A percentile compares a stretch with the other conserved stretches of the same genome.
Evolutionary conservation across 2,888 invertebrate species (phyloP).

Genomic region (Agapostemon virescens): DNA sequence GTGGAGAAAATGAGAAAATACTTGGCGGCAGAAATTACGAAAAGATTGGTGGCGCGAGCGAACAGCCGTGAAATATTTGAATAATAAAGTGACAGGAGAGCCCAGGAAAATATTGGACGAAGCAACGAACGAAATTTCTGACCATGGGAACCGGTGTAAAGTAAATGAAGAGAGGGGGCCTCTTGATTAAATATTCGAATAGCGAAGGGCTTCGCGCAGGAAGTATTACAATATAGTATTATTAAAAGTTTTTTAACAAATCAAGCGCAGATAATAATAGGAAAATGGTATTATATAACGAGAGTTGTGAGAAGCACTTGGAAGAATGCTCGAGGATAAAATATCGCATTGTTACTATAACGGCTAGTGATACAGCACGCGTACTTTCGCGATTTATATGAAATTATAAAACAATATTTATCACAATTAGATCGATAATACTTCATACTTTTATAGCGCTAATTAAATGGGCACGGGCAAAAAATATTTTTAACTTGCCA

Average conservation of each 20-base stretch:
- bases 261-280: neutral
- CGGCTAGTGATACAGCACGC: neutral
- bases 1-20: constrained; percentile 33
- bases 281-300: neutral
- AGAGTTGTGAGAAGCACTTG: neutral
- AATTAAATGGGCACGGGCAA: neutral
- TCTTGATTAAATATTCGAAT: neutral
- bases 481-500: neutral
- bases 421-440: neutral
- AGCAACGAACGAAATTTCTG: constrained; percentile 9
- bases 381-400: neutral
- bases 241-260: constrained; percentile 14
- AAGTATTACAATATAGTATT: neutral
- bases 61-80: constrained; percentile 17
- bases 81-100: constrained; percentile 22
- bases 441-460: neutral
- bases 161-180: neutral
- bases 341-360: neutral
- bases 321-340: neutral
- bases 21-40: neutral
- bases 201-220: neutral
- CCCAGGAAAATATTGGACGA: neutral
- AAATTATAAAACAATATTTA: neutral
- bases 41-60: neutral
- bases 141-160: neutral